A percentile compares a stretch with the other conserved stretches of the same genome.
phyloP scores from a whole-genome alignment of 1,140 invertebrate species.

The Brachionus koreanus region DNA sequence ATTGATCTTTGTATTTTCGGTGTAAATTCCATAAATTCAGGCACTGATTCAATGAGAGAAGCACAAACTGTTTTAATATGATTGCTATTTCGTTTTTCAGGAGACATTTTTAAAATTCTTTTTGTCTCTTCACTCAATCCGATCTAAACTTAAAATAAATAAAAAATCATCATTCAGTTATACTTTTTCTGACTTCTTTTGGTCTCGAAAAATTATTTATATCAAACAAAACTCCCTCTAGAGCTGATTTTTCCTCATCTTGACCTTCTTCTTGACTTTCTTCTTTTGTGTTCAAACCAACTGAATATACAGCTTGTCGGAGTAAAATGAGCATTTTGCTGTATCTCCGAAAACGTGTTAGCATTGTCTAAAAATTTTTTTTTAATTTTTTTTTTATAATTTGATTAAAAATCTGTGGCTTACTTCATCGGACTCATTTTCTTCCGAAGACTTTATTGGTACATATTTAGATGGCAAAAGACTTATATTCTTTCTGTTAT shows the following conservation, averaged over 20 bases:
- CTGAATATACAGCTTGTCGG: background rate
- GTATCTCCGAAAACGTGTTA: background rate
- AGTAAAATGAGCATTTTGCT: background rate
- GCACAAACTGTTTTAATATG: constrained; percentile 54
- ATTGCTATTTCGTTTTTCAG: constrained; percentile 50
- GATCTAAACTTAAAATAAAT: constrained; percentile 48
- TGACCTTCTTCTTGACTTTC: background rate
- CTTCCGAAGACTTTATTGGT: background rate
- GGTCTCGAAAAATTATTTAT: constrained; percentile 28
- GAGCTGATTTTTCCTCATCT: constrained; percentile 4
- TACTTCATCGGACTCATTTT: background rate
- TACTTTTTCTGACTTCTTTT: background rate
- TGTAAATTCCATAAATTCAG: constrained; percentile 55
- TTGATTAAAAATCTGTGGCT: background rate
- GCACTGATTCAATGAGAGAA: constrained; percentile 51
- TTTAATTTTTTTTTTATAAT: background rate
- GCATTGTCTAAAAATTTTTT: background rate
- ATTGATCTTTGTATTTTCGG: constrained; percentile 57
- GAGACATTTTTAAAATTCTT: constrained; percentile 50
- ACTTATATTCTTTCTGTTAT: background rate
- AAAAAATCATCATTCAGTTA: background rate
- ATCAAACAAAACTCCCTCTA: background rate
- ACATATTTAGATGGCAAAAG: background rate
- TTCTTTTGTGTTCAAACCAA: background rate
- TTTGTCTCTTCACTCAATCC: constrained; percentile 54